phyloP scores from a whole-genome alignment of 1,140 invertebrate species.

The Pteromalus puparum region DNA sequence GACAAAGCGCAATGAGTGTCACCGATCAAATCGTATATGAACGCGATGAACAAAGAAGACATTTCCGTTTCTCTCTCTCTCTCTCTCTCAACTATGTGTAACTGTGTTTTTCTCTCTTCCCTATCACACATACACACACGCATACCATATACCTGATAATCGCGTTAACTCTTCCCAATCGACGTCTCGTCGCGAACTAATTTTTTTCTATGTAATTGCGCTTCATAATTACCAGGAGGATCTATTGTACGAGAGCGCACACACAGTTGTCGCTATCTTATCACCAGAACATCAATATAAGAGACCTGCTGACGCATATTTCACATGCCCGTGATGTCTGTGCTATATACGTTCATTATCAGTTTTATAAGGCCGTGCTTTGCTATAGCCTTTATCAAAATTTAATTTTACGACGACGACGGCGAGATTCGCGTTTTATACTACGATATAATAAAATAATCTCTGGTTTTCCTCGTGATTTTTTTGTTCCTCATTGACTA shows the following conservation, averaged over 20 bases:
- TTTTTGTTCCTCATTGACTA: no score
- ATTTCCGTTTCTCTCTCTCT: conserved; percentile 22
- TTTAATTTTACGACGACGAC: no score
- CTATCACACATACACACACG: neutral
- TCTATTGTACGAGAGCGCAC: neutral
- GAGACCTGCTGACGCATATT: neutral
- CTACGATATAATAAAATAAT: no score
- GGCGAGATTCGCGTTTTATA: no score
- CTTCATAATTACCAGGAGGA: neutral
- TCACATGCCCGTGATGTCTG: neutral
- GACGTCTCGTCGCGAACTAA: neutral
- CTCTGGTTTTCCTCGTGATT: no score
- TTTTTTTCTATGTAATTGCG: neutral
- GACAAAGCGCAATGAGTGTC: conserved; percentile 10
- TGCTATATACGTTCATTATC: neutral
- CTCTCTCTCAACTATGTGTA: neutral
- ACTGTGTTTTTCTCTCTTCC: conserved; percentile 17
- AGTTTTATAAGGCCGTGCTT: no score
- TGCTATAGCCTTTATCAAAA: no score
- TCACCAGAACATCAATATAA: neutral
- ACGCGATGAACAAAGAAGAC: conserved; percentile 41
- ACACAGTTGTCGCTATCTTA: neutral
- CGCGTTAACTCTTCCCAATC: neutral
- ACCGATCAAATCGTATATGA: conserved; percentile 22
- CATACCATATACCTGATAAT: neutral